Conservation (phyloP, 1,140 invertebrate genomes). For the Bemisia tabaci region DNA sequence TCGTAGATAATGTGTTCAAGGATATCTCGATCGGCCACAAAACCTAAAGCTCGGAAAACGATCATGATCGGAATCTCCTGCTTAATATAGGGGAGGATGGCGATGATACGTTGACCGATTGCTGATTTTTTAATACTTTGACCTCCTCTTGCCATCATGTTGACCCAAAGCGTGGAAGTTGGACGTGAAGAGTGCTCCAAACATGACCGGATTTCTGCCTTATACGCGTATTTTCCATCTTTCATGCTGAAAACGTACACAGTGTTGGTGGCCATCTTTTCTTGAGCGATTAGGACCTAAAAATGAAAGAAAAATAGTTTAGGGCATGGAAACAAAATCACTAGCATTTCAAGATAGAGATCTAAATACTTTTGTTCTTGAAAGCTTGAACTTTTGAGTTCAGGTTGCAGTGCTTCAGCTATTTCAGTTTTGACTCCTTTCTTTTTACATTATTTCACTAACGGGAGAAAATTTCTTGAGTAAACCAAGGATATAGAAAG, state of each 20-base stretch:
- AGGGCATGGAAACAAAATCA: no score
- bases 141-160: constrained; percentile 96
- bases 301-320: no score
- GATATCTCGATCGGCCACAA: constrained; percentile 97
- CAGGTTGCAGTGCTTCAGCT: no score
- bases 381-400: no score
- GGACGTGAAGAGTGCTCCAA: constrained; percentile 85
- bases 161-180: constrained; percentile 95
- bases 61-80: constrained; percentile 99
- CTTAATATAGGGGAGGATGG: constrained; percentile 95
- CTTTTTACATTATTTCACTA: no score
- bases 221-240: constrained; percentile 93
- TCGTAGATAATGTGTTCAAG: constrained; percentile 98
- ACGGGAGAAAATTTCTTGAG: no score
- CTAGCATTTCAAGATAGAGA: no score
- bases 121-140: constrained; percentile 88
- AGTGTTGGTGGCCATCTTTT: constrained; percentile 99
- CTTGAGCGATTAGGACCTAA: constrained; percentile 85
- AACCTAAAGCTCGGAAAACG: constrained; percentile 90
- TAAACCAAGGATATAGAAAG: no score
- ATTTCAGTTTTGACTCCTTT: no score
- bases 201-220: constrained; percentile 92
- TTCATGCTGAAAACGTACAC: constrained; percentile 99
- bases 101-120: constrained; percentile 95
- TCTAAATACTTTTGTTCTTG: no score